Base-by-base conservation (phyloP, 2,888 invertebrate species). In the Apamea sordens region DNA sequence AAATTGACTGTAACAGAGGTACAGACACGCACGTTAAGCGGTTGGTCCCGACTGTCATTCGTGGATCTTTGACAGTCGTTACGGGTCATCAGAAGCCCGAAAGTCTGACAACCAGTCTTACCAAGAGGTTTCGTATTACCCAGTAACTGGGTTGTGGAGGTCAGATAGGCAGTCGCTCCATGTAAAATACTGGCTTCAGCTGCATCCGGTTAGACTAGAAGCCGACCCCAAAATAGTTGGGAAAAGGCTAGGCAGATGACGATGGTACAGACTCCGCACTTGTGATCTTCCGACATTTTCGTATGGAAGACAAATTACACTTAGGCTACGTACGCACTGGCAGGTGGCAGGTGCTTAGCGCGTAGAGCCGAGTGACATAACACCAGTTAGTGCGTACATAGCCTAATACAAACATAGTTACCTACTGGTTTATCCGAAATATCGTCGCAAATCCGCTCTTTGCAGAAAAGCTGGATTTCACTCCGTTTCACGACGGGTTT, bases 401-500 rank as follows among this genome's bases (percentile, higher is more conserved):
- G 10, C 56, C 56, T 56, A 6, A 13, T 63, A n/a, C 36, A 32
- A 63, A 3, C 13, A 28, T 24, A 59, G 4, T 1, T n/a, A 47
- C 2, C 1, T 53, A 47, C 53, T 15, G 3, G 24, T 71, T 65
- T 47, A 36, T 3, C 11, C 10, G 10, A 36, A 36, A 63, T 18
- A 53, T 36, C 18, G 15, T 50, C 28, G 11, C 21, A 68, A 74
- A 80, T 41, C 82, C 61, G 18, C 8, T 73, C n/a, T 73, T 44
- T 32, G 1, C 18, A 71, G 81, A 68, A 73, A 68, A 61, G 36
- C 50, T 68, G 24, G 21, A 68, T 73, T 67, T n/a, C 68, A 75
- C 47, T 75, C n/a, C 47, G 56, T 64, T 76, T 61, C 47, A 59
- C 56, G 69, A 56, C 11, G 47, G 56, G 47, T 75, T 82, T 41